Conservation (phyloP, 2,888 invertebrate species). For the Sycophila texana region DNA sequence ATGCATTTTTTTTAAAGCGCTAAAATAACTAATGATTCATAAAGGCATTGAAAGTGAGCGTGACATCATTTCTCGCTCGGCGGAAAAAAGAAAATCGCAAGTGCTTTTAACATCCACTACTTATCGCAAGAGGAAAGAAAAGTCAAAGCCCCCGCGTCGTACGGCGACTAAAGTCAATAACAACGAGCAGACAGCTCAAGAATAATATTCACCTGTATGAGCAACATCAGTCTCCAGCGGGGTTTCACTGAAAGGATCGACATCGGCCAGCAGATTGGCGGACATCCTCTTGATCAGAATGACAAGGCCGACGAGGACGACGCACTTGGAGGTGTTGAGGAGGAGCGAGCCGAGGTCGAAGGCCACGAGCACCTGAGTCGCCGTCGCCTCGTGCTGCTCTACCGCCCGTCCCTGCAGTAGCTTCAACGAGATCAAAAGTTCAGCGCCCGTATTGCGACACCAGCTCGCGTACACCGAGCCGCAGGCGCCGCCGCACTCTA, state of each 20-base stretch:
- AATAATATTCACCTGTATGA: constrained; percentile 65
- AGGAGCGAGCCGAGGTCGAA: constrained; percentile 30
- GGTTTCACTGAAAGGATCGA: constrained; percentile 71
- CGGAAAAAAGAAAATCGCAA: neutral
- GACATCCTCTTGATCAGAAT: constrained; percentile 63
- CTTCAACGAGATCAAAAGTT: constrained; percentile 14
- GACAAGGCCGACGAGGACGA: constrained; percentile 34
- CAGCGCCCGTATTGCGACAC: too few species aligned
- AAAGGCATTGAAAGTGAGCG: neutral
- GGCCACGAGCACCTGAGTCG: constrained; percentile 19
- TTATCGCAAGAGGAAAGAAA: neutral
- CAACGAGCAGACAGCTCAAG: neutral
- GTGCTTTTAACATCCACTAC: too few species aligned
- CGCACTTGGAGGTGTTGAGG: constrained; percentile 36
- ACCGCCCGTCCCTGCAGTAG: constrained; percentile 30
- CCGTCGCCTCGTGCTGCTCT: constrained; percentile 31
- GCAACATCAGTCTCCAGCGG: constrained; percentile 65
- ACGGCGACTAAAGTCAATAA: neutral
- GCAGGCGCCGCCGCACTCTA: neutral
- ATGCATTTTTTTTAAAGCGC: neutral
- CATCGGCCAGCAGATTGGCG: constrained; percentile 61
- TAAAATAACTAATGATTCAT: constrained; percentile 1
- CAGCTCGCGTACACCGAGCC: neutral
- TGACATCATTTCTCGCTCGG: neutral
- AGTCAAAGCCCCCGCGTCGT: neutral